Percentiles rank a stretch among this genome's conserved stretches.
These are phyloP conservation scores for Sarcophaga variegata DNA, from an alignment of 2,888 invertebrate genomes.

Conservation along the genomic window DNA sequence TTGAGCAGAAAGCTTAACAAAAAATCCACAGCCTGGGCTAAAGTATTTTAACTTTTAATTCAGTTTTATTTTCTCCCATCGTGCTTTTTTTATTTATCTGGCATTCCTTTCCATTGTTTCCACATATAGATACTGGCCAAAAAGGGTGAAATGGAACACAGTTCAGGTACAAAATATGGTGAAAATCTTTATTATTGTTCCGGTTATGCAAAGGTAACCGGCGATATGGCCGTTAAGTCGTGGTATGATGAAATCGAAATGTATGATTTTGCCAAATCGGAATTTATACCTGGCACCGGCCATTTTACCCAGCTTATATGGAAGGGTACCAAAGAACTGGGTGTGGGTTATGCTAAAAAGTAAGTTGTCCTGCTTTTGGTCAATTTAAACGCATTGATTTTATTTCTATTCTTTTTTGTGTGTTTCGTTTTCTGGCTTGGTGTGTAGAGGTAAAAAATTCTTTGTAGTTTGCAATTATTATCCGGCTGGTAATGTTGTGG, in stretches of 20 bases:
- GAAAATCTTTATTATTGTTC: conserved; percentile 34
- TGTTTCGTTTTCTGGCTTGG: background rate
- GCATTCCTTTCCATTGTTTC: too few species aligned
- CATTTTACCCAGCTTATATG: background rate
- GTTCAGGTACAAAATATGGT: conserved; percentile 7
- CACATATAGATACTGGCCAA: too few species aligned
- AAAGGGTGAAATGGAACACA: conserved; percentile 9
- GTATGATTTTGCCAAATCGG: too few species aligned
- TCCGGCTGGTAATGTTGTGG: conserved; percentile 19
- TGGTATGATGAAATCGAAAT: conserved; percentile 21
- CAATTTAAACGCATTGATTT: too few species aligned
- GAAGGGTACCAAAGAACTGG: conserved; percentile 14
- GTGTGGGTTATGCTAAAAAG: conserved; percentile 32
- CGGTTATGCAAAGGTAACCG: background rate
- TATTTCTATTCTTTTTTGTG: too few species aligned
- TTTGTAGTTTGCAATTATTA: conserved; percentile 24
- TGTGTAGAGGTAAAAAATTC: conserved; percentile 11
- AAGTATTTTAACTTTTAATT: background rate
- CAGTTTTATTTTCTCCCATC: background rate
- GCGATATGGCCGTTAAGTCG: conserved; percentile 29
- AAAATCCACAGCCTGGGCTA: conserved; percentile 1
- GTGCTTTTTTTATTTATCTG: too few species aligned
- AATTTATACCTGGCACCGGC: too few species aligned
- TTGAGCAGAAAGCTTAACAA: conserved; percentile 8
- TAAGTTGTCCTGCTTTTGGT: background rate